These are phyloP conservation scores for Excalfactoria chinensis DNA, from an alignment of 2,113 vertebrate species.

Conservation along the genomic window DNA sequence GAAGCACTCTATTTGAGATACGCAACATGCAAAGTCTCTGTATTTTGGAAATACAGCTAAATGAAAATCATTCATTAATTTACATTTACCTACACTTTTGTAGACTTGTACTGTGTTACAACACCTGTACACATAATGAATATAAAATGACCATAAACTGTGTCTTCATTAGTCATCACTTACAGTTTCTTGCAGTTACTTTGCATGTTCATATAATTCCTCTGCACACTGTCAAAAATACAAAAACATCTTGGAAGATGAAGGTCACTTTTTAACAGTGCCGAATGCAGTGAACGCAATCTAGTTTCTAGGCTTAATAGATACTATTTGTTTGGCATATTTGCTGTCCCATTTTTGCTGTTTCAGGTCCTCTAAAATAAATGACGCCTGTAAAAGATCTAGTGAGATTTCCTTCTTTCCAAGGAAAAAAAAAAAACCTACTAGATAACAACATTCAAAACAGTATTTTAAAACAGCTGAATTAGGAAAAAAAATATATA, in stretches of 20 bases:
- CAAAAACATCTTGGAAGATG: not conserved
- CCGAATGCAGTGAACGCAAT: not conserved
- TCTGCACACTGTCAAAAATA: not conserved
- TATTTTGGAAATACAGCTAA: not conserved
- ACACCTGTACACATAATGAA: not conserved
- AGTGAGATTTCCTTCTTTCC: conserved; percentile 44
- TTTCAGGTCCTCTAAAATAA: conserved; percentile 41
- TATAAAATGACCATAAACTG: not conserved
- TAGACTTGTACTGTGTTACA: not conserved
- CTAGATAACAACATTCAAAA: conserved; percentile 35
- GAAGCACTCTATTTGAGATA: not conserved
- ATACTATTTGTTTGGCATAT: conserved; percentile 43
- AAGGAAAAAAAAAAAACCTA: conserved; percentile 39
- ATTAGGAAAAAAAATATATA: not conserved
- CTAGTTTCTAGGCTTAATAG: not conserved
- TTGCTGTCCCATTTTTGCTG: conserved; percentile 2
- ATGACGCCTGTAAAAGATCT: conserved; percentile 50
- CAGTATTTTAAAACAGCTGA: conserved; percentile 31
- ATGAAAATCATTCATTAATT: not conserved
- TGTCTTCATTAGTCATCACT: not conserved
- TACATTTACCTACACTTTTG: not conserved
- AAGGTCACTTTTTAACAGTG: conserved; percentile 18
- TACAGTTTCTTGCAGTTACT: not conserved
- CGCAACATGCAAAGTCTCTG: not conserved
- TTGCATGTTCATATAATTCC: not conserved